Evolutionary conservation across 1,140 invertebrate species (phyloP).

Genomic region (Potamilus streckersoni): DNA sequence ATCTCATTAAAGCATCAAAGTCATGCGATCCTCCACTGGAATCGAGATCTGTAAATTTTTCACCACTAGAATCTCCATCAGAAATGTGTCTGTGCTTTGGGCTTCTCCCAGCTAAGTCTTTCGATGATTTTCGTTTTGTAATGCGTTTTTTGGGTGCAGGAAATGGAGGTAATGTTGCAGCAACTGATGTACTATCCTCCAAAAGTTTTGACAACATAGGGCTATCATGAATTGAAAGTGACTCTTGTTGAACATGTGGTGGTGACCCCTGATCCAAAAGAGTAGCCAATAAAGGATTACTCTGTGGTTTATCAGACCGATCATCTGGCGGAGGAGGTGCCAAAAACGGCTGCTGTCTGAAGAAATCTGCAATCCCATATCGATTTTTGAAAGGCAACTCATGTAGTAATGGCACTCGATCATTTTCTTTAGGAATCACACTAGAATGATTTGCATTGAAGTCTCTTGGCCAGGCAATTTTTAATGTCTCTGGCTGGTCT

Average conservation of each 20-base stretch:
- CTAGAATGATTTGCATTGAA: no score
- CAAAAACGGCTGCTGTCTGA: background rate
- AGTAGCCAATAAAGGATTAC: constrained; percentile 61
- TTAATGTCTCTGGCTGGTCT: background rate
- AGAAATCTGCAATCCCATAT: no score
- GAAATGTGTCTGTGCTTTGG: constrained; percentile 65
- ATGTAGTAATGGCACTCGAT: no score
- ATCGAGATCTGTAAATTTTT: constrained; percentile 33
- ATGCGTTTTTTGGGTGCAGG: constrained; percentile 39
- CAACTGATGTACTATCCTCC: constrained; percentile 63
- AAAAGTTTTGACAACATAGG: constrained; percentile 68
- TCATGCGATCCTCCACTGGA: constrained; percentile 28
- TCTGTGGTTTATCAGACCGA: constrained; percentile 41
- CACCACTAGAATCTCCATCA: constrained; percentile 39
- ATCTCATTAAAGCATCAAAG: constrained; percentile 22
- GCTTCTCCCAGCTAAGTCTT: constrained; percentile 56
- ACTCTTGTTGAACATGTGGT: constrained; percentile 17
- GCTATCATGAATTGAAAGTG: constrained; percentile 45
- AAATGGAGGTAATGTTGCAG: constrained; percentile 36
- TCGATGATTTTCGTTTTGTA: constrained; percentile 40
- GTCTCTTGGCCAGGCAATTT: no score
- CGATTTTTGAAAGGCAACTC: no score
- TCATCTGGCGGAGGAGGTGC: constrained; percentile 15
- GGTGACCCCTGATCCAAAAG: constrained; percentile 56
- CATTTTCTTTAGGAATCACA: no score